Evolutionary conservation across 2,888 invertebrate species (phyloP).

Genomic region (Mesopsocus fuscifrons): DNA sequence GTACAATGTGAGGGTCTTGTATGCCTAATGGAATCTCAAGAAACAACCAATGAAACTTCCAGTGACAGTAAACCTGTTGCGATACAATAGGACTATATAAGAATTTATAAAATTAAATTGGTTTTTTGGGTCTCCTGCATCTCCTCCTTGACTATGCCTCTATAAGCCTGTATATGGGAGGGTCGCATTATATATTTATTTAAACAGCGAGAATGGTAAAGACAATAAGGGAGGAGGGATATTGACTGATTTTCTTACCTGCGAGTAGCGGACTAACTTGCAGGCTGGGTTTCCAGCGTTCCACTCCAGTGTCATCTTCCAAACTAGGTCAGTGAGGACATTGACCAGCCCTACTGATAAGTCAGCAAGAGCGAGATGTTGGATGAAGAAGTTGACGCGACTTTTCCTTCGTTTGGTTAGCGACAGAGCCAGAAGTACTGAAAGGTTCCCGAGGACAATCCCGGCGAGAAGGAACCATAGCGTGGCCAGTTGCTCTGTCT

Average conservation of each 20-base stretch:
- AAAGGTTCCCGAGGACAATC: slow-evolving; percentile 71
- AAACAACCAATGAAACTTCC: too few species aligned
- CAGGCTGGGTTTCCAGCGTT: slow-evolving; percentile 75
- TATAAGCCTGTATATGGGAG: too few species aligned
- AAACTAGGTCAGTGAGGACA: slow-evolving; percentile 76
- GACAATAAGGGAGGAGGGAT: too few species aligned
- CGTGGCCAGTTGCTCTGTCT: slow-evolving; percentile 76
- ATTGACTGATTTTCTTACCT: too few species aligned
- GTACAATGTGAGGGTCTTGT: too few species aligned
- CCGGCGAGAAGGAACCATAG: slow-evolving; percentile 67
- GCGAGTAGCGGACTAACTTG: slow-evolving; percentile 66
- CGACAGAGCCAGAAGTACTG: slow-evolving; percentile 68
- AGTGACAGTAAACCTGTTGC: too few species aligned
- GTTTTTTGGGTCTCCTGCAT: background rate
- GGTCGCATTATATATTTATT: too few species aligned
- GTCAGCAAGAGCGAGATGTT: slow-evolving; percentile 82
- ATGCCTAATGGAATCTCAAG: too few species aligned
- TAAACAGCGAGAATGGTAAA: too few species aligned
- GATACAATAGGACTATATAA: slow-evolving; percentile 9
- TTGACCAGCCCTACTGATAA: slow-evolving; percentile 71
- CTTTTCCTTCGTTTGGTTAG: slow-evolving; percentile 72
- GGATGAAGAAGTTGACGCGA: slow-evolving; percentile 89
- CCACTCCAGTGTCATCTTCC: slow-evolving; percentile 79
- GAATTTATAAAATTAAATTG: background rate
- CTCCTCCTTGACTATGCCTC: too few species aligned